Evolutionary conservation across 1,140 invertebrate species (phyloP).

Genomic region (Semibalanus balanoides): DNA sequence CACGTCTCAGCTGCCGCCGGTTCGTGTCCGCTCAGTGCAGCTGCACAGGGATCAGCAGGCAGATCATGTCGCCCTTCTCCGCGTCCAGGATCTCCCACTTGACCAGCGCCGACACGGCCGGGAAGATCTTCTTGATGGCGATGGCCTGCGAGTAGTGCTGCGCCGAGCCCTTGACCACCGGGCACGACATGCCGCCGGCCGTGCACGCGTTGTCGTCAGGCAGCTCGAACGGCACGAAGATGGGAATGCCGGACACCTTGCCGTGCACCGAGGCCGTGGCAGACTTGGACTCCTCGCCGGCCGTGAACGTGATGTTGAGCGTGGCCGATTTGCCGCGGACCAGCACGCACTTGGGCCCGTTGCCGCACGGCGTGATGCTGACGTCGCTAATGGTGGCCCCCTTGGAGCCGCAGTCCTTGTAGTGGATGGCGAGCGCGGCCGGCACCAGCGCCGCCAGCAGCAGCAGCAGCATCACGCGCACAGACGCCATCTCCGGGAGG

Average conservation of each 20-base stretch:
- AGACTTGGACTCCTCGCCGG: neutral
- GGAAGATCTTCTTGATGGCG: neutral
- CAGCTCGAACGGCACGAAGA: neutral
- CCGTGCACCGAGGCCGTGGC: neutral
- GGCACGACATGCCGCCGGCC: neutral
- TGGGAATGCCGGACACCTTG: neutral
- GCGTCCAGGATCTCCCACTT: constrained; percentile 2
- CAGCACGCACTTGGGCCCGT: neutral
- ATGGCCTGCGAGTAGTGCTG: constrained; percentile 2
- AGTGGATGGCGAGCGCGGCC: neutral
- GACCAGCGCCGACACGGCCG: neutral
- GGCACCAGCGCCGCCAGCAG: neutral
- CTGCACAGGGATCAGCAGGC: neutral
- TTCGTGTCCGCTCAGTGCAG: neutral
- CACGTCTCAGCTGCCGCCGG: too few relatives aligned
- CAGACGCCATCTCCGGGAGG: too few relatives aligned
- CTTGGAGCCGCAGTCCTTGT: neutral
- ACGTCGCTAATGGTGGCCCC: neutral
- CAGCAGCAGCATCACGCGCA: too few relatives aligned
- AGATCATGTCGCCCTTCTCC: neutral
- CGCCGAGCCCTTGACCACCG: neutral
- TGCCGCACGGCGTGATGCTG: neutral
- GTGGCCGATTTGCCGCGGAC: neutral
- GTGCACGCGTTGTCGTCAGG: neutral
- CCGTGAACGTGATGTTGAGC: neutral